Conservation (phyloP, 2,797 vertebrate species). For the Cetoscarus ocellatus region DNA sequence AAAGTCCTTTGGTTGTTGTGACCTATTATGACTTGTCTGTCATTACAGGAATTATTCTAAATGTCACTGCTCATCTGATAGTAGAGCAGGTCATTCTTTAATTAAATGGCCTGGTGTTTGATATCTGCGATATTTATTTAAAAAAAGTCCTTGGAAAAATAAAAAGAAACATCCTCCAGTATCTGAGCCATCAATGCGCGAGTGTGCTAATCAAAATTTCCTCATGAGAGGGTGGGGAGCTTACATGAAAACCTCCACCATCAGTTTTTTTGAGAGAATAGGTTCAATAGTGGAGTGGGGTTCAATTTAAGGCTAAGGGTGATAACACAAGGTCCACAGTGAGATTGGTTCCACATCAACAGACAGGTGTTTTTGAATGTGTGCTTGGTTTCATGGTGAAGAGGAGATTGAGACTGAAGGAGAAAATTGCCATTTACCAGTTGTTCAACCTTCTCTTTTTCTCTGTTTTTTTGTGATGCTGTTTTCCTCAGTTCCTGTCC, state of each 20-base stretch:
- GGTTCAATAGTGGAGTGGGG: not conserved
- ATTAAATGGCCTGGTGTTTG: too few species aligned
- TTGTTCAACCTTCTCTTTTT: not conserved
- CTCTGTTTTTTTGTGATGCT: not conserved
- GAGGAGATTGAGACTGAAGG: not conserved
- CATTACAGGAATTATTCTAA: too few species aligned
- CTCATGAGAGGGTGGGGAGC: not conserved
- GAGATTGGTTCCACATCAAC: not conserved
- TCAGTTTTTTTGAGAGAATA: not conserved
- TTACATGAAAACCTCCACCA: not conserved
- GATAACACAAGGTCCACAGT: not conserved
- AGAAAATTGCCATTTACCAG: not conserved
- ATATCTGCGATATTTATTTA: too few species aligned
- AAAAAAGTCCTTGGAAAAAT: too few species aligned
- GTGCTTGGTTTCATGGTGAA: not conserved
- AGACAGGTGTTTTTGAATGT: not conserved
- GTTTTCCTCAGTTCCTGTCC: constrained; percentile 3
- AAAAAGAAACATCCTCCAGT: too few species aligned
- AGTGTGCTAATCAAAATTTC: not conserved
- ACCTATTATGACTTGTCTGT: too few species aligned
- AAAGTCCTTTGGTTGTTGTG: too few species aligned
- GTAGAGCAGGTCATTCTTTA: too few species aligned
- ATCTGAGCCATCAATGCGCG: too few species aligned
- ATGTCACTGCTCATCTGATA: too few species aligned
- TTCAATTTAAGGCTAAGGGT: not conserved